A percentile compares a stretch with the other conserved stretches of the same genome.
Conservation (phyloP, 1,140 invertebrate species). For the Meloidogyne hapla region DNA sequence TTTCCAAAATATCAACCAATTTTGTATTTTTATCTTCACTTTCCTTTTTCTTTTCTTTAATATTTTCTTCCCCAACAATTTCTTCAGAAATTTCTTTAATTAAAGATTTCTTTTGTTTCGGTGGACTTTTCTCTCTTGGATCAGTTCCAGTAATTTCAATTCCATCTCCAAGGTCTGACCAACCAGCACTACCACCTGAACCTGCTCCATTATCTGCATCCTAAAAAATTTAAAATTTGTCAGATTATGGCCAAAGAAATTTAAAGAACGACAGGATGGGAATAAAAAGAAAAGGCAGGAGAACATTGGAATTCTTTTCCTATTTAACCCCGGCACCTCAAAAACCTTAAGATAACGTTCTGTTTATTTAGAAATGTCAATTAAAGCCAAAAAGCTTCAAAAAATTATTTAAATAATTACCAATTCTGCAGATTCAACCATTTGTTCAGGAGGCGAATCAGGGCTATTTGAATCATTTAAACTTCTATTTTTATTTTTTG, state of each 20-base stretch:
- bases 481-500: background rate
- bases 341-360: too few species aligned
- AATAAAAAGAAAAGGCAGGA: too few species aligned
- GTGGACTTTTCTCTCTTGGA: conserved; percentile 5
- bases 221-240: too few species aligned
- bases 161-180: conserved; percentile 37
- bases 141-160: conserved; percentile 13
- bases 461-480: background rate
- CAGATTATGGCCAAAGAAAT: too few species aligned
- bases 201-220: conserved; percentile 35
- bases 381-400: too few species aligned
- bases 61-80: background rate
- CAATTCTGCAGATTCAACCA: conserved; percentile 4
- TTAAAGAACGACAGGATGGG: too few species aligned
- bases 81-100: conserved; percentile 12
- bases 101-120: background rate
- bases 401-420: too few species aligned
- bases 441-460: background rate
- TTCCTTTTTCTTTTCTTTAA: conserved; percentile 28
- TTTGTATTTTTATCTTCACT: background rate
- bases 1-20: conserved; percentile 31
- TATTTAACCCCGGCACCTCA: background rate
- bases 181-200: conserved; percentile 38
- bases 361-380: too few species aligned
- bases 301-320: too few species aligned